phyloP scores from a whole-genome alignment of 2,797 vertebrate species.

The Megalops cyprinoides region DNA sequence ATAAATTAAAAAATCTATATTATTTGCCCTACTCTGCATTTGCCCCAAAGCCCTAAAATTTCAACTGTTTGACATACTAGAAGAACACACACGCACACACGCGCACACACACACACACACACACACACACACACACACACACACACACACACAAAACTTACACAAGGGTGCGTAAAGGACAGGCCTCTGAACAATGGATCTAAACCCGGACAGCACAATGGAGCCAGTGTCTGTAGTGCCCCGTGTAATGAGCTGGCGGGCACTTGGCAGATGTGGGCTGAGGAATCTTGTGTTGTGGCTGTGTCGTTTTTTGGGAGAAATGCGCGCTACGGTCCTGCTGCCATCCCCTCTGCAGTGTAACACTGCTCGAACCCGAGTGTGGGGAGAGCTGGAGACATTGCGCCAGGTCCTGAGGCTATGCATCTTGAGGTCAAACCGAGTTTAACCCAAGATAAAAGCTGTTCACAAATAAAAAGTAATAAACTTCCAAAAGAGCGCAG shows the following conservation, averaged over 20 bases:
- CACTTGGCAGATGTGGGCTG: neutral
- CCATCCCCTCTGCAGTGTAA: neutral
- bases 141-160: conserved; percentile 3
- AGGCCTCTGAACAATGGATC: neutral
- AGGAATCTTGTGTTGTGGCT: neutral
- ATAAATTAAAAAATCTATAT: neutral
- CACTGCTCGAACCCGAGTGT: neutral
- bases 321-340: neutral
- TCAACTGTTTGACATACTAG: neutral
- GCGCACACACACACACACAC: neutral
- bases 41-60: neutral
- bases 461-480: conserved; percentile 12
- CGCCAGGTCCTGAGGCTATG: neutral
- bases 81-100: conserved; percentile 13
- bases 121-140: conserved; percentile 2
- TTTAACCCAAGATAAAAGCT: conserved; percentile 31
- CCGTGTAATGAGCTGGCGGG: neutral
- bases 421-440: neutral
- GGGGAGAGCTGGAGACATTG: neutral
- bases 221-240: neutral
- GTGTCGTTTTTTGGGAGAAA: neutral
- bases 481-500: conserved; percentile 1
- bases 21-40: too few relatives aligned
- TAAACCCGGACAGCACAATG: conserved; percentile 7
- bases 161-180: neutral